A percentile compares a stretch with the other conserved stretches of the same genome.
These are phyloP conservation scores for Anguilla megastoma DNA, from an alignment of 2,797 vertebrate species.

Conservation along the genomic window DNA sequence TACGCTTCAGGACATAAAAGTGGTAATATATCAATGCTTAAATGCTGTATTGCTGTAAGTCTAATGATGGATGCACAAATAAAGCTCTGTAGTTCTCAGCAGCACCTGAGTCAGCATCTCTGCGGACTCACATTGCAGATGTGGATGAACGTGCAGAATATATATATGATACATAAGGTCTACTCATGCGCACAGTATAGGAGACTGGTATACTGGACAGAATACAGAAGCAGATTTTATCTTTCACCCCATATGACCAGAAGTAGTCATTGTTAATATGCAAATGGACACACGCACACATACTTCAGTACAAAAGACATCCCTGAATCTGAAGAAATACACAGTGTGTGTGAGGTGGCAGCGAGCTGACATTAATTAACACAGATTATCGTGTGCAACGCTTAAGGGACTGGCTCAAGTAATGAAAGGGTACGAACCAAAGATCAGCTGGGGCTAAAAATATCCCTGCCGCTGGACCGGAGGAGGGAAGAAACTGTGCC, in stretches of 20 bases:
- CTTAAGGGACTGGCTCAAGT: constrained; percentile 30
- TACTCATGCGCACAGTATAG: constrained; percentile 29
- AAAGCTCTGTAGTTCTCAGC: constrained; percentile 35
- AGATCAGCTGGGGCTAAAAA: constrained; percentile 43
- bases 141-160: constrained; percentile 28
- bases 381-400: constrained; percentile 38
- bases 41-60: constrained; percentile 42
- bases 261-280: neutral
- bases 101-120: constrained; percentile 49
- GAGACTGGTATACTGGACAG: neutral
- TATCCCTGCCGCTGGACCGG: constrained; percentile 25
- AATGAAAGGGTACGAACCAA: constrained; percentile 30
- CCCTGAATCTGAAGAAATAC: neutral
- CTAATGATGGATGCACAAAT: constrained; percentile 45
- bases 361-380: constrained; percentile 48
- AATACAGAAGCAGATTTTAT: neutral
- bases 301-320: neutral
- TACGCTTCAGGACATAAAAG: neutral
- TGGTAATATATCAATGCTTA: neutral
- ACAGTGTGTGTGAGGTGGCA: constrained; percentile 33
- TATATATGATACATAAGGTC: constrained; percentile 43
- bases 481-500: constrained; percentile 17
- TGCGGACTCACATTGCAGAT: constrained; percentile 34
- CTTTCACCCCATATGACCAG: neutral
- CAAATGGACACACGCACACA: neutral